These are phyloP conservation scores for Melozone crissalis DNA, from an alignment of 2,113 vertebrate genomes.

Conservation along the genomic window DNA sequence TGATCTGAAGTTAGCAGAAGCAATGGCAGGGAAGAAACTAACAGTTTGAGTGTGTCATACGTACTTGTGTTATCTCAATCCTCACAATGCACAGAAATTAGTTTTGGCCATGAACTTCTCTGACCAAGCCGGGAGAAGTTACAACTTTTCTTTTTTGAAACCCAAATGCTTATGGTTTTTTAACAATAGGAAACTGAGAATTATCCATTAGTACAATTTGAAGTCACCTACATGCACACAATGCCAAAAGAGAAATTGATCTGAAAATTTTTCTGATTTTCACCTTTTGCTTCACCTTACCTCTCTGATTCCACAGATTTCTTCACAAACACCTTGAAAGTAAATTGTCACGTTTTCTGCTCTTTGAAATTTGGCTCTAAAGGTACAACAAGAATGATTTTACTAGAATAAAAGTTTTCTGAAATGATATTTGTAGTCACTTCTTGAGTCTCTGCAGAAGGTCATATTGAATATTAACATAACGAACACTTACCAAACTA, in stretches of 20 bases:
- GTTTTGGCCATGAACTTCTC: not conserved
- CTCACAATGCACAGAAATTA: not conserved
- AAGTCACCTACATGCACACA: accelerated
- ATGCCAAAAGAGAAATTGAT: not conserved
- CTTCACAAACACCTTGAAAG: not conserved
- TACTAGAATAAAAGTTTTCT: not conserved
- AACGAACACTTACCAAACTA: not conserved
- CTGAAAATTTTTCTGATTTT: not conserved
- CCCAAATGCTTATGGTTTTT: accelerated
- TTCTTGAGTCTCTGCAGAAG: not conserved
- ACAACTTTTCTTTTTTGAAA: not conserved
- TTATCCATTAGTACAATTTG: not conserved
- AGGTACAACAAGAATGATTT: not conserved
- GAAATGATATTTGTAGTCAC: not conserved
- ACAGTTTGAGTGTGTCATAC: not conserved
- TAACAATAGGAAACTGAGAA: not conserved
- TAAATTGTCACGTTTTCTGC: not conserved
- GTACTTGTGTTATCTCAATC: not conserved
- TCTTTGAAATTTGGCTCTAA: not conserved
- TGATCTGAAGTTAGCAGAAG: not conserved
- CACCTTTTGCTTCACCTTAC: not conserved
- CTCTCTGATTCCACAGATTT: not conserved
- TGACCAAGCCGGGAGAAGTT: not conserved
- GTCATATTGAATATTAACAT: not conserved
- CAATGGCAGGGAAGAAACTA: not conserved